Conservation (phyloP, 2,797 vertebrate genomes). For the Chelon labrosus region DNA sequence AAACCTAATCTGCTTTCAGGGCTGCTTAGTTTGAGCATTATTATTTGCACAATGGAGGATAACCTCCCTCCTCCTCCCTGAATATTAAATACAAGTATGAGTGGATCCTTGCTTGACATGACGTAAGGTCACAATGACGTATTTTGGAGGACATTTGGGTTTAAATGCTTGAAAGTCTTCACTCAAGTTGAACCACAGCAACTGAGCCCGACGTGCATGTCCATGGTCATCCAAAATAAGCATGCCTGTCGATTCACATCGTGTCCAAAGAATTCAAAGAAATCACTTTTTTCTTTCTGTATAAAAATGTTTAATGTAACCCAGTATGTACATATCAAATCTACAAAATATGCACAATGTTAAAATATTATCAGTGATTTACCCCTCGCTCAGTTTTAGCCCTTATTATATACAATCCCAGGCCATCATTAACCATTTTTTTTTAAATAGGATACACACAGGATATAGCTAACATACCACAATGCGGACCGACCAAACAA, state of each 20-base stretch:
- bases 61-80: not conserved
- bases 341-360: conserved; percentile 87
- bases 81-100: not conserved
- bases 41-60: conserved; percentile 9
- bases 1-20: conserved; percentile 41
- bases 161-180: not conserved
- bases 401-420: conserved; percentile 78
- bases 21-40: conserved; percentile 22
- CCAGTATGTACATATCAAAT: conserved; percentile 86
- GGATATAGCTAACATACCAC: conserved; percentile 69
- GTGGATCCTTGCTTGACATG: not conserved
- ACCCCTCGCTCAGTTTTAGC: conserved; percentile 68
- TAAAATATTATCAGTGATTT: conserved; percentile 80
- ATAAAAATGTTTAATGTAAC: conserved; percentile 85
- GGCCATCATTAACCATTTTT: conserved; percentile 53
- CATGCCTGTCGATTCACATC: too few relatives aligned
- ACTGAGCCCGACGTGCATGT: not conserved
- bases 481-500: conserved; percentile 62
- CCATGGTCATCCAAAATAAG: too few relatives aligned
- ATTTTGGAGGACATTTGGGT: not conserved
- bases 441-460: conserved; percentile 77
- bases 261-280: conserved; percentile 20
- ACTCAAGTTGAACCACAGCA: conserved; percentile 1
- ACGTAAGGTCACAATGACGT: not conserved
- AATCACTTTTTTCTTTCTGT: conserved; percentile 49